Evolutionary conservation across 2,797 vertebrate genomes (phyloP), one percentile per base, ranked within the genome.

Genomic region (Tamandua tetradactyla): DNA sequence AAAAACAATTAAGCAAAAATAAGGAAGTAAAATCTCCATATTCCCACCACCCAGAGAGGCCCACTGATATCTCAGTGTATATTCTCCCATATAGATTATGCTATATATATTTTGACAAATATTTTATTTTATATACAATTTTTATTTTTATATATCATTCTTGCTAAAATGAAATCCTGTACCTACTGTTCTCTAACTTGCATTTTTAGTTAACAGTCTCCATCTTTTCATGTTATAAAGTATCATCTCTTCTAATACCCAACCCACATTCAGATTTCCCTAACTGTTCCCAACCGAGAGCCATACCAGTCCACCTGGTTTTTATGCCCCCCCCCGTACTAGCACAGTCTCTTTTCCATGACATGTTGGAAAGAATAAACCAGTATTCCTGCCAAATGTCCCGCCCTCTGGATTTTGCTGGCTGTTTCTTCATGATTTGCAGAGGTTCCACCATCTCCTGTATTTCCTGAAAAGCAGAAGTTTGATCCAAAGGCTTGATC

Each of bases 11-110:
- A 84, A 96, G 57, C 72, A 85, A 82, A 84, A 92, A 68, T 61
- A 85, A 94, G 74, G 23, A 96, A 92, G 92, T 81, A 18, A 64
- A 88, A 92, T 83, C 32, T 81, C 69, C 25, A 40, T 40, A 49
- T 76, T 74, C n/a, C 30, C 49, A 79, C 32, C 40, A 55, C 64
- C 69, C 71, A 40, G 79, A 87, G 25, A 87, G 82, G 72, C 69
- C 35, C 81, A 37, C n/a, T 80, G 40, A 88, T 52, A 52, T 47
- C 42, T 64, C 74, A 57, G 62, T 68, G 30, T 76, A 32, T 78
- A 6, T 90, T 94, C 69, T 95, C 84, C 15, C 0, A 71, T 25
- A 42, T 42, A 23, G 59, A 17, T 55, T 55, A 47, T 55, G 7
- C 55, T 23, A 42, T n/a, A 66, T 40, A 37, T 23, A 37, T 68